phyloP scores from a whole-genome alignment of 2,797 vertebrate genomes.

The Apogon talboti region DNA sequence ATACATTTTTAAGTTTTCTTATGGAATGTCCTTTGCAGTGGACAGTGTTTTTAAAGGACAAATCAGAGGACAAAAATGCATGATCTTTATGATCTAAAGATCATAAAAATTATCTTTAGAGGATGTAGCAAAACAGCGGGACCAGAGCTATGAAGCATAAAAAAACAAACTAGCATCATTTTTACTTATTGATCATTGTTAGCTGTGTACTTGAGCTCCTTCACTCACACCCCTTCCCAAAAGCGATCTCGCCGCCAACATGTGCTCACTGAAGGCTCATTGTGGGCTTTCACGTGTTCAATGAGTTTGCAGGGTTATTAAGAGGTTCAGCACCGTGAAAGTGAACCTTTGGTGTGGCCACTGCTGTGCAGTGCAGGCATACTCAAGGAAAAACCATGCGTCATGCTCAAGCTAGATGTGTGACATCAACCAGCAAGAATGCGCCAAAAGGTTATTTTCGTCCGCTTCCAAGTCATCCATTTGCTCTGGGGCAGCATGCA shows the following conservation, averaged over 20 bases:
- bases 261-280: slow-evolving; percentile 12
- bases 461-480: slow-evolving; percentile 44
- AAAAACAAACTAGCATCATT: no score
- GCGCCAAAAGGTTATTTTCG: slow-evolving; percentile 56
- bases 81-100: no score
- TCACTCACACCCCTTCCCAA: background rate
- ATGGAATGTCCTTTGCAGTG: no score
- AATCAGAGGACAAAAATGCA: no score
- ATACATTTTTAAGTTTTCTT: no score
- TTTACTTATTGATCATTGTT: no score
- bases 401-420: slow-evolving; percentile 35
- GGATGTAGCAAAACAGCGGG: no score
- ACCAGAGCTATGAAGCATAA: no score
- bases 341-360: slow-evolving; percentile 22
- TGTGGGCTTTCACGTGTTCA: slow-evolving; percentile 26
- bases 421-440: slow-evolving; percentile 65
- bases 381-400: slow-evolving; percentile 29
- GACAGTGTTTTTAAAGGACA: no score
- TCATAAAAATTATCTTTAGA: no score
- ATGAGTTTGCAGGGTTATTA: slow-evolving; percentile 34
- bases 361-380: slow-evolving; percentile 14
- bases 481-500: slow-evolving; percentile 33
- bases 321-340: slow-evolving; percentile 30
- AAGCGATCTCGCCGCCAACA: background rate
- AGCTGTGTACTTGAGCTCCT: background rate